phyloP scores from a whole-genome alignment of 2,113 vertebrate genomes.

The Oryzias curvinotus region DNA sequence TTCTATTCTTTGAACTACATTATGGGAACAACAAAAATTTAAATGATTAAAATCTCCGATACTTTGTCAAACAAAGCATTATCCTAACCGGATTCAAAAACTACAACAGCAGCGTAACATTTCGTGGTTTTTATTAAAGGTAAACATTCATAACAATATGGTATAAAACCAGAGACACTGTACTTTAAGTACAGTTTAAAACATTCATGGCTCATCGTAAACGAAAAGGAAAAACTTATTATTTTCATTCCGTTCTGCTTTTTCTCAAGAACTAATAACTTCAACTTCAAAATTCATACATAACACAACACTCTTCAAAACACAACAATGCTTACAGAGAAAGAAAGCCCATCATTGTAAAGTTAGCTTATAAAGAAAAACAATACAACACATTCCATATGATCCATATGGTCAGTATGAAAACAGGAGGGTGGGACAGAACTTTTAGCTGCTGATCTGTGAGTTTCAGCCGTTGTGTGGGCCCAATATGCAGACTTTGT shows the following conservation, averaged over 20 bases:
- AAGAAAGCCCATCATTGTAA: constrained; percentile 8
- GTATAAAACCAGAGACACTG: constrained; percentile 10
- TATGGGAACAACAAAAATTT: too few relatives aligned
- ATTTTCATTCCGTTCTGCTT: background rate
- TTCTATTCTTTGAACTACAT: too few relatives aligned
- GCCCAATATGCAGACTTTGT: constrained; percentile 30
- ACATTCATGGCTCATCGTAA: constrained; percentile 47
- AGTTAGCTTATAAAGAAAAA: constrained; percentile 57
- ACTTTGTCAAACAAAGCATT: too few relatives aligned
- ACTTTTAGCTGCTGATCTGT: constrained; percentile 6
- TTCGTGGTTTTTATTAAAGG: constrained; percentile 44
- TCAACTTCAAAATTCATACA: background rate
- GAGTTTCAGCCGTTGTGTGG: background rate
- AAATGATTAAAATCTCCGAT: too few relatives aligned
- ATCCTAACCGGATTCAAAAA: background rate
- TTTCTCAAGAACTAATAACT: constrained; percentile 17
- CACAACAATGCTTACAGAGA: background rate
- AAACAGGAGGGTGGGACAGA: constrained; percentile 2
- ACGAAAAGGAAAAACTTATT: background rate
- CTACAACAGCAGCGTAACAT: background rate
- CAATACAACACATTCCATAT: constrained; percentile 19
- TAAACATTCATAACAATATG: constrained; percentile 46
- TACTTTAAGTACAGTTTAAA: constrained; percentile 22
- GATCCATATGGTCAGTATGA: background rate
- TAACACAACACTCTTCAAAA: background rate